A percentile compares a stretch with the other conserved stretches of the same genome.
Evolutionary conservation across 2,888 invertebrate genomes (phyloP).

Genomic region (Ormyrus pomaceus): DNA sequence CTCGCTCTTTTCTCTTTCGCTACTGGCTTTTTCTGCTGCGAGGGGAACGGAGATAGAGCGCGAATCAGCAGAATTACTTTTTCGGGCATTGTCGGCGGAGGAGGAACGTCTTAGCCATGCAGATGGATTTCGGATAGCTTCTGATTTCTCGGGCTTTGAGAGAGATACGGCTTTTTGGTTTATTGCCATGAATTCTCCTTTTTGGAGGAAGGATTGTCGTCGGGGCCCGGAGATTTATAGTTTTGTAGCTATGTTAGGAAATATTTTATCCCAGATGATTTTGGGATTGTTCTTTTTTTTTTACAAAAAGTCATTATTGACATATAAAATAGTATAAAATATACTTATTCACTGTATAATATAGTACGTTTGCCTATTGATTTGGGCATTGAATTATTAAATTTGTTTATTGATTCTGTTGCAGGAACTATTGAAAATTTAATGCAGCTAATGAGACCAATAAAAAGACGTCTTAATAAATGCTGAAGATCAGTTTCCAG

Average conservation of each 20-base stretch:
- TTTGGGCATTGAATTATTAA: too few relatives aligned
- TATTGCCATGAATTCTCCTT: background rate
- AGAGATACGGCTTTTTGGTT: background rate
- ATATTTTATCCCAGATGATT: too few relatives aligned
- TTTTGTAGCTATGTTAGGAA: background rate
- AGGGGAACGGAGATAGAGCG: background rate
- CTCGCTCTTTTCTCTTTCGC: conserved; percentile 24
- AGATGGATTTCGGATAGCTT: conserved; percentile 56
- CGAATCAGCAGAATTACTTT: conserved; percentile 42
- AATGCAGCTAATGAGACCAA: background rate
- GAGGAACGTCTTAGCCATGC: conserved; percentile 30
- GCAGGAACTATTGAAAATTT: conserved; percentile 10
- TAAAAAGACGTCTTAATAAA: conserved; percentile 15
- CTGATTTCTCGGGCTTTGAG: conserved; percentile 17
- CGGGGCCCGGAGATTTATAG: background rate
- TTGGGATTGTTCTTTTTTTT: too few relatives aligned
- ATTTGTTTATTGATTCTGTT: conserved; percentile 4
- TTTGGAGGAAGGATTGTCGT: background rate
- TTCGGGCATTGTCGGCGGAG: background rate
- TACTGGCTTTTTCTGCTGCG: background rate
- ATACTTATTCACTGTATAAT: too few relatives aligned
- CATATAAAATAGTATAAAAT: too few relatives aligned
- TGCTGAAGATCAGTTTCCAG: conserved; percentile 52
- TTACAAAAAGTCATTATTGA: too few relatives aligned
- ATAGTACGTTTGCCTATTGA: too few relatives aligned